Percentiles rank a stretch among this genome's conserved stretches.
These are phyloP conservation scores for Gymnodraco acuticeps DNA, from an alignment of 2,797 vertebrate genomes.

Conservation along the genomic window DNA sequence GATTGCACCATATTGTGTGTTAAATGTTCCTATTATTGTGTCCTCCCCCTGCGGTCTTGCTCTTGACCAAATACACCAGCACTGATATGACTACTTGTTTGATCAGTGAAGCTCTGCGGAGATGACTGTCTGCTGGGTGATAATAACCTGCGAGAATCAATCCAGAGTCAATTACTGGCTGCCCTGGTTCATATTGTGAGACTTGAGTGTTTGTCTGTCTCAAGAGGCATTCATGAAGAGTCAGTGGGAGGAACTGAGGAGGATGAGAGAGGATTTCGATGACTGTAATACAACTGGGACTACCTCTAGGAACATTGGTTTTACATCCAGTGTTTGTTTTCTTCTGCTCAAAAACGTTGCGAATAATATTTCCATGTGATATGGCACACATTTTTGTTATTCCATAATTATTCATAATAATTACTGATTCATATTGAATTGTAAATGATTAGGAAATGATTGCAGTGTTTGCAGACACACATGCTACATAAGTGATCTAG, in stretches of 20 bases:
- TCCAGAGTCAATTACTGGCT: conserved; percentile 40
- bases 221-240: not conserved
- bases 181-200: not conserved
- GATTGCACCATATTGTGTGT: not conserved
- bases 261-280: not conserved
- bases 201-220: not conserved
- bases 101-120: not conserved
- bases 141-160: conserved; percentile 41
- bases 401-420: no score
- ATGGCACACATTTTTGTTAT: not conserved
- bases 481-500: no score
- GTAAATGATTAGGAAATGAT: no score
- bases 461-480: no score
- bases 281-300: conserved; percentile 15
- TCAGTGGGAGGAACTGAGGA: not conserved
- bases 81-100: not conserved
- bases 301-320: not conserved
- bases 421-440: no score
- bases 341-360: not conserved
- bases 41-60: not conserved
- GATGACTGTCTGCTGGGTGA: conserved; percentile 14
- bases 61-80: not conserved
- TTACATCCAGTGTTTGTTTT: not conserved
- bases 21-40: not conserved
- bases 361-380: not conserved